Percentiles rank a stretch among this genome's conserved stretches.
phyloP scores from a whole-genome alignment of 2,888 invertebrate genomes.

The Elmis aenea region DNA sequence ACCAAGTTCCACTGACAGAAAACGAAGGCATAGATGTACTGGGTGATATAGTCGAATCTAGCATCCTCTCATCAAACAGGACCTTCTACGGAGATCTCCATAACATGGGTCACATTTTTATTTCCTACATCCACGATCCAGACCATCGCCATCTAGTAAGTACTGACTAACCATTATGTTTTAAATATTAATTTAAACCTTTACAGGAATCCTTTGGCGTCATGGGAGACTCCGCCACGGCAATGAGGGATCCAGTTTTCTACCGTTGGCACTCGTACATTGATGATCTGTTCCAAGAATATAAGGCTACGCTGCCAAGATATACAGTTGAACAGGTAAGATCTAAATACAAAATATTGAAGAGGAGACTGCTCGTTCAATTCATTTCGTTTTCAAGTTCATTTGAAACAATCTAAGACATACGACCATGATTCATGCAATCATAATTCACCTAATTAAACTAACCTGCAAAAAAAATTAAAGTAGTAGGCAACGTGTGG shows the following conservation, averaged over 20 bases:
- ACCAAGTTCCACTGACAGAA: constrained; percentile 57
- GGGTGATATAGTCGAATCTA: constrained; percentile 75
- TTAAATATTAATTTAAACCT: neutral
- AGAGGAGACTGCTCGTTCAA: too few relatives aligned
- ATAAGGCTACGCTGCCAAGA: constrained; percentile 64
- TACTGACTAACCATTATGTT: neutral
- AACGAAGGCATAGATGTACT: constrained; percentile 69
- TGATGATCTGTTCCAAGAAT: constrained; percentile 70
- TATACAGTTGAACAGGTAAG: constrained; percentile 58
- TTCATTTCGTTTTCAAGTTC: too few relatives aligned
- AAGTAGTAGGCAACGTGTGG: too few relatives aligned
- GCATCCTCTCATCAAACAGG: constrained; percentile 63
- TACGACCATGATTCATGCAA: too few relatives aligned
- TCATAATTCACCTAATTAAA: too few relatives aligned
- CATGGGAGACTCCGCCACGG: constrained; percentile 78
- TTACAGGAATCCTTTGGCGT: constrained; percentile 71
- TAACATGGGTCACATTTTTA: constrained; percentile 75
- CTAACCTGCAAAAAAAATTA: too few relatives aligned
- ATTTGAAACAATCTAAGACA: too few relatives aligned
- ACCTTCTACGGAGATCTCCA: constrained; percentile 74
- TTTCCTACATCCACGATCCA: constrained; percentile 75
- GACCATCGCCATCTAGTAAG: constrained; percentile 67
- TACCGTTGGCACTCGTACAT: constrained; percentile 81
- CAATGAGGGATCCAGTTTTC: constrained; percentile 83
- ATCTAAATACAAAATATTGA: too few relatives aligned